These are phyloP conservation scores for Aphaenogaster floridana DNA, from an alignment of 1,140 invertebrate species.

Conservation along the genomic window DNA sequence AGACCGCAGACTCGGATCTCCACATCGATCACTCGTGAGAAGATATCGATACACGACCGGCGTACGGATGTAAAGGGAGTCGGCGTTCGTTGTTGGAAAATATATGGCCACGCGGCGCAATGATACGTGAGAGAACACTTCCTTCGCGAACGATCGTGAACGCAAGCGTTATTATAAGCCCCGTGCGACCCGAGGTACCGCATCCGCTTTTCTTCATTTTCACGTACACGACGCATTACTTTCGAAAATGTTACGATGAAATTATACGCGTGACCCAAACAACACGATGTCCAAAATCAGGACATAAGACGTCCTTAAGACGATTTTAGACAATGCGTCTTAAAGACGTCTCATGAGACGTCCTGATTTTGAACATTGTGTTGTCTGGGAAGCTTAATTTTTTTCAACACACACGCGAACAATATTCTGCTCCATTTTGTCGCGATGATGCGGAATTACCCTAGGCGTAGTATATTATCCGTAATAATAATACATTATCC, in stretches of 20 bases:
- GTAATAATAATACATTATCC: conserved; percentile 23
- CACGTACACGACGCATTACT: background rate
- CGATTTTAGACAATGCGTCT: too few species aligned
- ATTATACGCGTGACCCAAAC: background rate
- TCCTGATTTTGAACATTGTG: too few species aligned
- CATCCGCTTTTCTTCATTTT: background rate
- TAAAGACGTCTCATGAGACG: too few species aligned
- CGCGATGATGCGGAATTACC: conserved; percentile 4
- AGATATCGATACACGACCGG: conserved; percentile 74
- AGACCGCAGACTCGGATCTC: conserved; percentile 68
- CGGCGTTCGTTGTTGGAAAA: conserved; percentile 64
- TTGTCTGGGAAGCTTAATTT: background rate
- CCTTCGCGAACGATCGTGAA: conserved; percentile 21
- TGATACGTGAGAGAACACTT: conserved; percentile 67
- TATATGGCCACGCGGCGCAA: conserved; percentile 59
- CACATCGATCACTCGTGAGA: conserved; percentile 76
- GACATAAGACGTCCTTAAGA: too few species aligned
- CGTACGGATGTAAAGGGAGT: conserved; percentile 58
- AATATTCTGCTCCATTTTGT: background rate
- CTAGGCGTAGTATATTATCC: conserved; percentile 15
- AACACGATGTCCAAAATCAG: too few species aligned
- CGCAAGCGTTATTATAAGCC: conserved; percentile 13
- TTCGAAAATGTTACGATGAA: background rate
- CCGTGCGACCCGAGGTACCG: background rate
- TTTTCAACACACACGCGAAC: background rate